Evolutionary conservation across 2,797 vertebrate species (phyloP), one percentile per base, ranked within the genome.

Genomic region (Etheostoma nigrum): DNA sequence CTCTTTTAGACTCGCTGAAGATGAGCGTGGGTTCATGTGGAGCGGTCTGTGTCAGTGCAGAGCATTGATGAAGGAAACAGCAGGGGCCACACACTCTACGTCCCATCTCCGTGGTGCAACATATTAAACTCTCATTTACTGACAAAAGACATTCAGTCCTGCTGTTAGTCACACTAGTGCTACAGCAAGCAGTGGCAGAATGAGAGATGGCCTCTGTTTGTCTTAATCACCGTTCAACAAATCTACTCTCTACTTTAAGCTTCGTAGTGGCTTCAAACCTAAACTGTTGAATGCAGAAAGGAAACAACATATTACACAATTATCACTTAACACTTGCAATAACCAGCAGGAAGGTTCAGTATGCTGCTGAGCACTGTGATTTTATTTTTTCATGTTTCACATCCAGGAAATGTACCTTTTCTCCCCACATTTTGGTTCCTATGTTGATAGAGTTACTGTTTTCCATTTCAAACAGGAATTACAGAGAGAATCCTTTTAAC

Each of bases 61-160:
- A 85, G 68, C 91, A 80, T 36, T 91, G 93, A 95, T 93, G 88
- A 90, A 89, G 84, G 88, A 84, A 92, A 74, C 91, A 92, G 91
- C 89, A 51, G 88, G 91, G 83, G 84, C 87, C 85, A 76, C 86
- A 90, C 87, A 92, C 91, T 88, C 89, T 91, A 71, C 81, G 89
- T 88, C 87, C 89, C 88, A 91, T 95, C 92, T 91, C 94, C 91
- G 88, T 93, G 91, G 93, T 92, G 89, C 83, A 85, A 91, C 89
- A 84, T 93, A 95, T 95, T 95, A 95, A 95, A 94, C 91, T 95
- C 93, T 92, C 91, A 93, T 95, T 95, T 94, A 91, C 90, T 92
- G 92, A 94, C 91, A 94, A 92, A 90, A 93, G 86, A 93, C 92
- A 91, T 93, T 93, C 91, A 88, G 83, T 47, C 90, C 90, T 72